Evolutionary conservation across 1,140 invertebrate species (phyloP).

Genomic region (Trigoniulus corallinus): DNA sequence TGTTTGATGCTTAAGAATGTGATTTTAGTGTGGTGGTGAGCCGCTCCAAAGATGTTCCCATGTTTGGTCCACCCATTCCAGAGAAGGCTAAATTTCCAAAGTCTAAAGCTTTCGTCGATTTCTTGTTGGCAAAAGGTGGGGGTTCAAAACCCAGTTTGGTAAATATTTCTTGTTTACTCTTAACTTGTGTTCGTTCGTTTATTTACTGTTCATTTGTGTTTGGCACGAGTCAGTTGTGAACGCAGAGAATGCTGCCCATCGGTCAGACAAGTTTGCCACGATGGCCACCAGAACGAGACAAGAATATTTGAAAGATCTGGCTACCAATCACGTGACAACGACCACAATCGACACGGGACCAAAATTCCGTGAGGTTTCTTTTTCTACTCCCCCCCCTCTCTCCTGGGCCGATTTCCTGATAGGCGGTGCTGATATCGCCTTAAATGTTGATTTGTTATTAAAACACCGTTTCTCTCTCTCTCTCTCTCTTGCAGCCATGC

Average conservation of each 20-base stretch:
- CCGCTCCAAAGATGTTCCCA: constrained; percentile 84
- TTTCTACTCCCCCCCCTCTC: too few relatives aligned
- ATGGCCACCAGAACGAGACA: constrained; percentile 92
- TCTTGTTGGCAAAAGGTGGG: constrained; percentile 73
- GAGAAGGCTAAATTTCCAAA: constrained; percentile 68
- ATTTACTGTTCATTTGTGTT: constrained; percentile 8
- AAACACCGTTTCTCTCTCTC: constrained; percentile 15
- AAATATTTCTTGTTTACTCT: neutral
- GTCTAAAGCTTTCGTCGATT: constrained; percentile 77
- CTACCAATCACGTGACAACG: constrained; percentile 64
- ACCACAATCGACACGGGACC: constrained; percentile 67
- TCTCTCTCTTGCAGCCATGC: constrained; percentile 28
- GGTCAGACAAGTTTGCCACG: constrained; percentile 89
- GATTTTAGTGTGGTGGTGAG: constrained; percentile 62
- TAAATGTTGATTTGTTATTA: constrained; percentile 15
- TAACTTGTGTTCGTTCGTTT: constrained; percentile 13
- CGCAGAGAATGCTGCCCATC: constrained; percentile 90
- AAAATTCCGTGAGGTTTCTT: constrained; percentile 60
- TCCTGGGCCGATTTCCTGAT: constrained; percentile 6
- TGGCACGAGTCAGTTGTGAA: constrained; percentile 60
- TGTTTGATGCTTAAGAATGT: constrained; percentile 1
- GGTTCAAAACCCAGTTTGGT: constrained; percentile 1
- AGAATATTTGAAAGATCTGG: constrained; percentile 81
- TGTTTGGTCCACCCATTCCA: constrained; percentile 85
- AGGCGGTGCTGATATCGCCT: neutral